These are phyloP conservation scores for Sterna hirundo DNA, from an alignment of 2,113 vertebrate species.

Conservation along the genomic window DNA sequence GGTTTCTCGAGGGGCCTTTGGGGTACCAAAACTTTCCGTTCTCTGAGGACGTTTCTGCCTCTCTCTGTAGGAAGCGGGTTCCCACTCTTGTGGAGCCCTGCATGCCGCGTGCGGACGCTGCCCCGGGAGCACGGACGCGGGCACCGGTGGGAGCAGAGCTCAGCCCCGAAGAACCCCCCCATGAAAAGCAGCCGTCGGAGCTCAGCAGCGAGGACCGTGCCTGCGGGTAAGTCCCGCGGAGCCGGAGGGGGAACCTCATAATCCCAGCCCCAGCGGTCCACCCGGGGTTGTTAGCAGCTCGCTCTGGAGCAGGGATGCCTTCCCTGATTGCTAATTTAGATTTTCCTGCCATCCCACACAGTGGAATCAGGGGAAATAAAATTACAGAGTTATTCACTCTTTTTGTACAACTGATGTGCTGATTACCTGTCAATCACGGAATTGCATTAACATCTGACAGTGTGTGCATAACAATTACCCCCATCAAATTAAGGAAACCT, in stretches of 20 bases:
- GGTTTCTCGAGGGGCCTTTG: neutral
- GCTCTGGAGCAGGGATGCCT: conserved; percentile 54
- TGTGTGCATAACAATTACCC: conserved; percentile 90
- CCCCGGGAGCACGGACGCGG: fast-evolving
- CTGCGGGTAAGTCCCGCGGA: neutral
- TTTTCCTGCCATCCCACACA: conserved; percentile 76
- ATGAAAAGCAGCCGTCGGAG: fast-evolving
- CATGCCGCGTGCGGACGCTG: fast-evolving
- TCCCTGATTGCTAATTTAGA: conserved; percentile 80
- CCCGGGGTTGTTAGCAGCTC: neutral
- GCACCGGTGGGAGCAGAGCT: neutral
- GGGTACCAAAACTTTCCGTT: too few species aligned
- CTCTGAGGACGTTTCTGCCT: neutral
- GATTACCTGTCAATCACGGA: conserved; percentile 90
- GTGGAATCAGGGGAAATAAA: conserved; percentile 80
- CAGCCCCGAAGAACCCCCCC: fast-evolving
- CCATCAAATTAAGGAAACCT: conserved; percentile 84
- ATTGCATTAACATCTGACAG: conserved; percentile 85
- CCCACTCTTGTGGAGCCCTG: fast-evolving
- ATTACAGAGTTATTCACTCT: conserved; percentile 85
- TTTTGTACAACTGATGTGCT: conserved; percentile 85
- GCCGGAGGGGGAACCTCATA: neutral
- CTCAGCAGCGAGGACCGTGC: neutral
- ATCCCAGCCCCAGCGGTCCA: neutral
- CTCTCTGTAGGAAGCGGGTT: fast-evolving